A percentile compares a stretch with the other conserved stretches of the same genome.
These are phyloP conservation scores for Psittacus erithacus DNA, from an alignment of 2,113 vertebrate species.

Conservation along the genomic window DNA sequence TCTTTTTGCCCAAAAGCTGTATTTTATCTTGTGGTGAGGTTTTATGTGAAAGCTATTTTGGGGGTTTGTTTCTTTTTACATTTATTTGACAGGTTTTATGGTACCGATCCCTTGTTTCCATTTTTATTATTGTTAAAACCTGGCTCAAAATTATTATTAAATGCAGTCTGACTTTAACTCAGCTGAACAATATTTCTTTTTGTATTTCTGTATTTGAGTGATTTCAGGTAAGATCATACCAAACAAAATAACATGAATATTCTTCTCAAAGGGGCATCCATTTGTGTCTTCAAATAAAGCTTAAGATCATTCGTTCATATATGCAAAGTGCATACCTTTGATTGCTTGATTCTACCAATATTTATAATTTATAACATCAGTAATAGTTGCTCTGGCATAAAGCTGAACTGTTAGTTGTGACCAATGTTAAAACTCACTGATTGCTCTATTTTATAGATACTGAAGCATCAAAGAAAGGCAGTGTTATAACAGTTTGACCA, in stretches of 20 bases:
- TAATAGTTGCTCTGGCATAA: not conserved
- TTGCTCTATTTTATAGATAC: not conserved
- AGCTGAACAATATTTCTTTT: constrained; percentile 27
- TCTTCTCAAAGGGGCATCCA: not conserved
- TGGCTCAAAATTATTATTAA: constrained; percentile 57
- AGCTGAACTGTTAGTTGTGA: not conserved
- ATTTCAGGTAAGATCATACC: not conserved
- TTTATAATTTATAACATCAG: not conserved
- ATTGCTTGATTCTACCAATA: not conserved
- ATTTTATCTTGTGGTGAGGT: constrained; percentile 64
- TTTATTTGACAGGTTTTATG: constrained; percentile 67
- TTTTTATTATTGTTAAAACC: constrained; percentile 61
- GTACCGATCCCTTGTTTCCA: constrained; percentile 36
- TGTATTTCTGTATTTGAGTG: constrained; percentile 22
- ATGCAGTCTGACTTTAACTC: constrained; percentile 20
- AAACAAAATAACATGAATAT: not conserved
- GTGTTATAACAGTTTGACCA: not conserved
- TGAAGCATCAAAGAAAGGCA: not conserved
- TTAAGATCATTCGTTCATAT: not conserved
- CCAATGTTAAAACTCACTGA: not conserved
- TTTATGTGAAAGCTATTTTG: constrained; percentile 66
- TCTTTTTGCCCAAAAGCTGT: constrained; percentile 57
- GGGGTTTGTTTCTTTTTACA: constrained; percentile 39
- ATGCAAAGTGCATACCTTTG: not conserved
- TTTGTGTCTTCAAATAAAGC: constrained; percentile 12